Conservation (phyloP, 2,888 invertebrate species). For the Amblyjoppa fuscipennis region DNA sequence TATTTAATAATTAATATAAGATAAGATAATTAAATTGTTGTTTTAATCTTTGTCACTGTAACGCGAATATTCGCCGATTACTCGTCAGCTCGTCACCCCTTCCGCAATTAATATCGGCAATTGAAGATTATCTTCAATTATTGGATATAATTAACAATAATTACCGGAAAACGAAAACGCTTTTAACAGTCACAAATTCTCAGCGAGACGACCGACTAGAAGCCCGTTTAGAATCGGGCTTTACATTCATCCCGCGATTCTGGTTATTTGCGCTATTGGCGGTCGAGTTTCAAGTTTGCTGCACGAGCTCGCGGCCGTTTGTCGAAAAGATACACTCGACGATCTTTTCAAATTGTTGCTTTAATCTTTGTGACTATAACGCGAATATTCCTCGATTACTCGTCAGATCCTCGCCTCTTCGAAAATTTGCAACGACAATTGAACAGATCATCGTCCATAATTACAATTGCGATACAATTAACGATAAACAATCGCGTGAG, state of each 20-base stretch:
- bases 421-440: background rate
- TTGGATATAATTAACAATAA: background rate
- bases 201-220: no score
- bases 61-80: background rate
- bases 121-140: background rate
- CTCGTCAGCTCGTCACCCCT: background rate
- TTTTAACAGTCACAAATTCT: background rate
- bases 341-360: slow-evolving; percentile 17
- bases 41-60: background rate
- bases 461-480: background rate
- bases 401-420: background rate
- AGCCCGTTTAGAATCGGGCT: no score
- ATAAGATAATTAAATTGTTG: background rate
- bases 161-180: background rate
- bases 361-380: background rate
- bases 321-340: no score
- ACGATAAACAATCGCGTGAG: background rate
- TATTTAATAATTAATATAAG: background rate
- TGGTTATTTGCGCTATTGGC: no score
- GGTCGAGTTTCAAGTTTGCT: no score
- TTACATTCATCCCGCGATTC: no score
- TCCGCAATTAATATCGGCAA: background rate
- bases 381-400: background rate
- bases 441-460: background rate
- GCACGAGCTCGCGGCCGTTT: no score